Evolutionary conservation across 2,888 invertebrate genomes (phyloP), one percentile per base, ranked within the genome.

Genomic region (Charanyca ferruginea): DNA sequence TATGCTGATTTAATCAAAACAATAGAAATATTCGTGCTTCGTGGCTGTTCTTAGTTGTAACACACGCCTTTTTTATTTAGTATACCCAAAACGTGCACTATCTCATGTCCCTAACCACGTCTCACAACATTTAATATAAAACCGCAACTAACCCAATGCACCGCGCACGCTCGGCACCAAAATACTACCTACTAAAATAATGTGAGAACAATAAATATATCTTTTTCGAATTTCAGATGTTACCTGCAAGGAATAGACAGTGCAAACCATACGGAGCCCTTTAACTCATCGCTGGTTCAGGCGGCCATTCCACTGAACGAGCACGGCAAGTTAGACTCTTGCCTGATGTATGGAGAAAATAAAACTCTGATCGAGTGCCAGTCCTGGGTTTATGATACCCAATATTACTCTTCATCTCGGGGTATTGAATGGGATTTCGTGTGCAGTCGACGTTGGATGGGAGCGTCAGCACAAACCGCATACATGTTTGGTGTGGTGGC

Each of bases 351-450:
- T 64, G 93, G 87, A 25, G 88, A 84, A 2, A 96, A 96, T 76
- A 87, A 89, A 48, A 90, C 92, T 3, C 66, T 90, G 35, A 83
- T 87, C 41, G 79, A 83, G 44, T 96, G 96, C 83, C 78, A 89
- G 8, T 91, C 96, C 0, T 98, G 97, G 96, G 96, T 97, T 0
- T 98, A 97, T 88, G 97, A 98, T 85, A 96, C 95, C 2, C 97
- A 97, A 1, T 98, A 97, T 87, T 97, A 97, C 83, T 92, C 96
- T 66, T 96, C 97, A 0, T 97, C 98, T 0, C 96, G 97, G 32
- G 97, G 97, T 2, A 97, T 98, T 35, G 98, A 98, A 90, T 98
- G 98, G 98, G 93, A 97, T 87, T 97, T 98, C 67, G 98, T 98
- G 0, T 98, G 98, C 88, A 96, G 96, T 73, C 94, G 96, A 44